Percentiles rank a stretch among this genome's conserved stretches.
phyloP scores from a whole-genome alignment of 1,140 invertebrate genomes.

The Oreohelix idahoensis region DNA sequence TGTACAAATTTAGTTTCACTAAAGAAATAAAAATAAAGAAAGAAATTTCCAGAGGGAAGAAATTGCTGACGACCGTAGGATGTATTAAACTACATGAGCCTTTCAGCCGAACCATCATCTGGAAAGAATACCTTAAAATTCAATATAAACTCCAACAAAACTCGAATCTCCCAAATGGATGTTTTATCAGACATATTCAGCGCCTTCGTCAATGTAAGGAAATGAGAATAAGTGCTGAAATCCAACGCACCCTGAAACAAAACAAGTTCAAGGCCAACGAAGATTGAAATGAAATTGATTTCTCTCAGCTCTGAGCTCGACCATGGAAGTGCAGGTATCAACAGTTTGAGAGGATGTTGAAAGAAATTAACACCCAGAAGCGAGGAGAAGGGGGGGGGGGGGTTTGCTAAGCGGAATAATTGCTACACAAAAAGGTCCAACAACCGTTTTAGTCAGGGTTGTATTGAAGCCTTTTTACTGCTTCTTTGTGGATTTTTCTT shows the following conservation, averaged over 20 bases:
- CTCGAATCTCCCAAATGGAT: no score
- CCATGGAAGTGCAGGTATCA: background rate
- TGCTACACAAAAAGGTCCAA: no score
- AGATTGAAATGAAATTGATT: conserved; percentile 5
- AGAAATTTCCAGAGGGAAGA: no score
- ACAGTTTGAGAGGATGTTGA: background rate
- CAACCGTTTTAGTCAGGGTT: no score
- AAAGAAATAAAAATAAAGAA: no score
- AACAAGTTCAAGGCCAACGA: background rate
- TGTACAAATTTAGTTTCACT: no score
- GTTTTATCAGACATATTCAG: background rate
- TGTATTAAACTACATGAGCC: no score
- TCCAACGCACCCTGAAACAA: background rate
- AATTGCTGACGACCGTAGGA: no score
- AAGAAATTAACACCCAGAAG: background rate
- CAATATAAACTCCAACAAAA: background rate
- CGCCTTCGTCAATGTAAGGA: background rate
- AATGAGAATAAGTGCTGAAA: background rate
- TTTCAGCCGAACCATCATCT: background rate
- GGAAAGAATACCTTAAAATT: background rate
- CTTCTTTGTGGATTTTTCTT: no score
- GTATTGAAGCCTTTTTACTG: no score
- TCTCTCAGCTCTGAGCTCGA: background rate
- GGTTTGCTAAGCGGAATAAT: no score
- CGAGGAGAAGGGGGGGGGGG: background rate